Percentiles rank a stretch among this genome's conserved stretches.
Conservation (phyloP, 2,888 invertebrate species). For the Parnassius apollo region DNA sequence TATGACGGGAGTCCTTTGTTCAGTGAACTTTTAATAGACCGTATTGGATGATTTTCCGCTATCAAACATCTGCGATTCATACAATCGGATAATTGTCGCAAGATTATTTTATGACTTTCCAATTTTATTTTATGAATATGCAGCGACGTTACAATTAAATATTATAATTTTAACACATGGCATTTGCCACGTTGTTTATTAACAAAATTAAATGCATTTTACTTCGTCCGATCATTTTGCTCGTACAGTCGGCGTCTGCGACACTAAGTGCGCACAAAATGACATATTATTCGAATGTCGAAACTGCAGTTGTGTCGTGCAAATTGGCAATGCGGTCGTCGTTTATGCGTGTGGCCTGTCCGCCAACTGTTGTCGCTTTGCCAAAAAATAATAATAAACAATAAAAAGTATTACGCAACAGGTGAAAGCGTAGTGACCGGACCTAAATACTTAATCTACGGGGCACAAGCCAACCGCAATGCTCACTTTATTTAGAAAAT, state of each 20-base stretch:
- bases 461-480: slow-evolving; percentile 37
- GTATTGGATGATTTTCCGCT: no score
- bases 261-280: slow-evolving; percentile 17
- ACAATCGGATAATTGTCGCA: no score
- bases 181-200: not conserved
- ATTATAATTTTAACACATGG: no score
- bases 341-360: slow-evolving; percentile 24
- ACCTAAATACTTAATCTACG: slow-evolving; percentile 35
- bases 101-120: no score
- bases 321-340: slow-evolving; percentile 18
- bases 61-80: no score
- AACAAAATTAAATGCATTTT: not conserved
- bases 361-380: slow-evolving; percentile 27
- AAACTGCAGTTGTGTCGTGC: slow-evolving; percentile 15
- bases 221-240: no score
- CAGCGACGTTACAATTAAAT: no score
- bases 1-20: no score
- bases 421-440: slow-evolving; percentile 38
- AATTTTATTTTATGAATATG: no score
- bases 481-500: slow-evolving; percentile 29
- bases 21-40: no score
- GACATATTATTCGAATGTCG: slow-evolving; percentile 24
- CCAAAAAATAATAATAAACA: slow-evolving; percentile 18
- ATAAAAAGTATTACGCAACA: slow-evolving; percentile 28
- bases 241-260: not conserved